These are phyloP conservation scores for Allacma fusca DNA, from an alignment of 2,888 invertebrate species.

Conservation along the genomic window DNA sequence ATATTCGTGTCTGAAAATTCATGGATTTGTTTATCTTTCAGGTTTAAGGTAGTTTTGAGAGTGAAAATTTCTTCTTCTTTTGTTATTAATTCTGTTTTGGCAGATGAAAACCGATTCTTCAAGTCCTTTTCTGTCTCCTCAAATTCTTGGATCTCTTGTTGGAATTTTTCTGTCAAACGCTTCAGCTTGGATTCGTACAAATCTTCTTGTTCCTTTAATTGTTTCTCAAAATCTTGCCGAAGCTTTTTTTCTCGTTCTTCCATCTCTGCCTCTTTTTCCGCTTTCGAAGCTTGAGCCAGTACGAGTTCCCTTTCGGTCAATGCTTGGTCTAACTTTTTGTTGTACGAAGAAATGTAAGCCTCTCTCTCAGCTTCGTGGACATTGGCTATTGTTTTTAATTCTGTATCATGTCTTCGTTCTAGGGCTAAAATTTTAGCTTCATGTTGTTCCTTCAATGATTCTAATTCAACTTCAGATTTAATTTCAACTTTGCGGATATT, in stretches of 20 bases:
- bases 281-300: slow-evolving; percentile 75
- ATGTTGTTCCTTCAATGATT: slow-evolving; percentile 64
- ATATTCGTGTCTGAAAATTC: slow-evolving; percentile 73
- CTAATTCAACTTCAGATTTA: slow-evolving; percentile 56
- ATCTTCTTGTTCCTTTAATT: slow-evolving; percentile 69
- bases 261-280: slow-evolving; percentile 80
- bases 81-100: slow-evolving; percentile 72
- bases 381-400: slow-evolving; percentile 70
- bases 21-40: slow-evolving; percentile 68
- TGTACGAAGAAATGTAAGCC: slow-evolving; percentile 72
- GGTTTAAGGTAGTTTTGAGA: slow-evolving; percentile 71
- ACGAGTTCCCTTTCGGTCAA: slow-evolving; percentile 74
- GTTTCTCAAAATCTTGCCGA: slow-evolving; percentile 71
- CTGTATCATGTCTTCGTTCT: slow-evolving; percentile 64
- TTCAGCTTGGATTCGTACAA: slow-evolving; percentile 68
- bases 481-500: slow-evolving; percentile 56
- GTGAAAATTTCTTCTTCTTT: slow-evolving; percentile 72
- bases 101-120: slow-evolving; percentile 73
- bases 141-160: slow-evolving; percentile 74
- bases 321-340: slow-evolving; percentile 70
- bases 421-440: slow-evolving; percentile 66
- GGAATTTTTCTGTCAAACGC: slow-evolving; percentile 79
- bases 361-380: slow-evolving; percentile 72
- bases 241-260: slow-evolving; percentile 76
- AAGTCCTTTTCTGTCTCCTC: slow-evolving; percentile 74